Evolutionary conservation across 92 coral and sea anemone species (phyloP).

Genomic region (Heliopora coerulea): DNA sequence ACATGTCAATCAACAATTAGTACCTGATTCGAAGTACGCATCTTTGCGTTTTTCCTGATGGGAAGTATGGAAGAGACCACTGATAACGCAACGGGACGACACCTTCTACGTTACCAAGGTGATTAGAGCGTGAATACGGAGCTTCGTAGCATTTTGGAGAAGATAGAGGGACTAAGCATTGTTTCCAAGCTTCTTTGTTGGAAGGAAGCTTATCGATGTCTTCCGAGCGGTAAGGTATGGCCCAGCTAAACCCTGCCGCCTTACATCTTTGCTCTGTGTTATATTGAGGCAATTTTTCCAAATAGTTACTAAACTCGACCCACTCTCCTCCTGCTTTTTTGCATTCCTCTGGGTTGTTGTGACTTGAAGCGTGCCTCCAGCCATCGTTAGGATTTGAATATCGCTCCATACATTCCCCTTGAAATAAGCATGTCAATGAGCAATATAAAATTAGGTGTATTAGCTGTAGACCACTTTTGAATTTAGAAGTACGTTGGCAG

Average conservation of each 20-base stretch:
- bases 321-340: slow-evolving; percentile 70
- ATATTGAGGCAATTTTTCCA: slow-evolving; percentile 56
- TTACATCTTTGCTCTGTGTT: slow-evolving; percentile 44
- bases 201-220: not conserved
- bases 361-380: slow-evolving; percentile 73
- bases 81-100: slow-evolving; percentile 76
- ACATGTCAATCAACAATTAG: no score
- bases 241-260: slow-evolving; percentile 63
- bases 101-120: slow-evolving; percentile 88
- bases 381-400: slow-evolving; percentile 44
- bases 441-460: not conserved
- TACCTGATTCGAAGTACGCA: slow-evolving; percentile 88
- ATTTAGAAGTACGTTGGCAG: no score
- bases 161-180: slow-evolving; percentile 68
- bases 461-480: no score
- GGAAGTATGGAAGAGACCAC: slow-evolving; percentile 82
- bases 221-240: slow-evolving; percentile 60
- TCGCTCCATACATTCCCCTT: slow-evolving; percentile 88
- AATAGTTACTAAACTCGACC: slow-evolving; percentile 72
- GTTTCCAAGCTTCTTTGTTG: not conserved
- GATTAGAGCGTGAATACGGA: slow-evolving; percentile 80
- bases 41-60: slow-evolving; percentile 65
- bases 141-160: slow-evolving; percentile 76
- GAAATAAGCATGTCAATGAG: not conserved
- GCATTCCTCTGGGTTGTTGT: slow-evolving; percentile 77